Evolutionary conservation across 2,888 invertebrate species (phyloP).

Genomic region (Drosophila cracens): DNA sequence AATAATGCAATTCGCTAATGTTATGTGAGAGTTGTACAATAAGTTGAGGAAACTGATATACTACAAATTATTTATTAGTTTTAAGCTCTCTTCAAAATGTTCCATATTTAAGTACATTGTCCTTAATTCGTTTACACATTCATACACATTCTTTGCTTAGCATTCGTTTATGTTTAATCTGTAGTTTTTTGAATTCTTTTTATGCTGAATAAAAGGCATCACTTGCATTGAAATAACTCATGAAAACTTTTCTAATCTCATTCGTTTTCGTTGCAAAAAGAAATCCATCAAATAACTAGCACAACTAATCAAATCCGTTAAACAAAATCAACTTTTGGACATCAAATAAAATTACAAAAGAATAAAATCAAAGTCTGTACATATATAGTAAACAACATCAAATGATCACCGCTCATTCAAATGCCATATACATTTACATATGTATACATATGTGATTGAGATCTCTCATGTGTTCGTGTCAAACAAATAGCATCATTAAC

Average conservation of each 20-base stretch:
- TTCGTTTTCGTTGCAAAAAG: conserved; percentile 52
- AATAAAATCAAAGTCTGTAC: conserved; percentile 29
- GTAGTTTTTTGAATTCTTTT: neutral
- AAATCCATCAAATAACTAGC: conserved; percentile 34
- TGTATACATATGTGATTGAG: conserved; percentile 35
- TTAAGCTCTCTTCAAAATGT: neutral
- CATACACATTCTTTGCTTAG: neutral
- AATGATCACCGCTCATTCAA: conserved; percentile 36
- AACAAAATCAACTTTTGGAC: conserved; percentile 41
- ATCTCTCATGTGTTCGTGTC: conserved; percentile 73
- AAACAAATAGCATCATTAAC: conserved; percentile 58
- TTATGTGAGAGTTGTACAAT: neutral
- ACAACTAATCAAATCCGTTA: conserved; percentile 39
- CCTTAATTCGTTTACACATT: neutral
- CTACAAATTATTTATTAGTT: neutral
- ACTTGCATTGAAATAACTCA: conserved; percentile 44
- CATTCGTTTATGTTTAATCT: neutral
- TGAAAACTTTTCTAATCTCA: conserved; percentile 46
- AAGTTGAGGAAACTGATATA: neutral
- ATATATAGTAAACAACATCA: conserved; percentile 30
- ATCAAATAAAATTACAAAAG: conserved; percentile 29
- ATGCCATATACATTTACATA: conserved; percentile 15
- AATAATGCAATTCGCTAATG: neutral
- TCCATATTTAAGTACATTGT: neutral
- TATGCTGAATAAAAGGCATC: neutral